Evolutionary conservation across 2,888 invertebrate species (phyloP), one percentile per base, ranked within the genome.

Genomic region (Trissonchulus latispiculum): DNA sequence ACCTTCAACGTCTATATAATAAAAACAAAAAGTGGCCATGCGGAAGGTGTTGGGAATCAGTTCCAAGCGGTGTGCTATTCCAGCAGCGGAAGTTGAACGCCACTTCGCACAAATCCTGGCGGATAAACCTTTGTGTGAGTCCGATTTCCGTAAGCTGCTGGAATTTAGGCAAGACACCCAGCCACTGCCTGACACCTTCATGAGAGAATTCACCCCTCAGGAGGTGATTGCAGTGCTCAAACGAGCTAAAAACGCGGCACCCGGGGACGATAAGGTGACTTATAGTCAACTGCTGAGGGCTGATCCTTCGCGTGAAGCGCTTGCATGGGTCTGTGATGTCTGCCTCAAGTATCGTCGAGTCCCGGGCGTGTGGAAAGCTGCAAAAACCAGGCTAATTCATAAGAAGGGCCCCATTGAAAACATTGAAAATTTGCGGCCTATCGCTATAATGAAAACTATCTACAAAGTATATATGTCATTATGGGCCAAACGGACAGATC

Each of bases 401-500:
- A 80, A 80, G 73, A 78, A 78, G 32, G 78, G 78, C 23, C 76
- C 77, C 36, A 74, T 80, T 0, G 75, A 76, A 1, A 79, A 79
- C 62, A 77, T 79, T 0, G 32, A 67, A n/a, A 80, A 79, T 75
- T 79, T 78, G 79, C 67, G 79, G 0, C 80, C 80, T 0, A 78
- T 80, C 28, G 73, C 78, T 0, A 72, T 79, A 0, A 37, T 62
- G 8, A 33, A 67, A 23, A 77, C 77, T 18, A 70, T 79, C 29
- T 75, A 72, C 35, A 79, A 79, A 69, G n/a, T 76, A 15, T 77
- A 74, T 70, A 66, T 77, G 0, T 67, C 48, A 1, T 67, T 72
- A 15, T 70, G 48, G 48, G 48, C 48, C 8, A 48, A 48, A 48
- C 48, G 48, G 8, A 48, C 23, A 8, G 48, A 48, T 23, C n/a